phyloP scores from a whole-genome alignment of 2,888 invertebrate genomes.

The Nasonovia ribisnigri region DNA sequence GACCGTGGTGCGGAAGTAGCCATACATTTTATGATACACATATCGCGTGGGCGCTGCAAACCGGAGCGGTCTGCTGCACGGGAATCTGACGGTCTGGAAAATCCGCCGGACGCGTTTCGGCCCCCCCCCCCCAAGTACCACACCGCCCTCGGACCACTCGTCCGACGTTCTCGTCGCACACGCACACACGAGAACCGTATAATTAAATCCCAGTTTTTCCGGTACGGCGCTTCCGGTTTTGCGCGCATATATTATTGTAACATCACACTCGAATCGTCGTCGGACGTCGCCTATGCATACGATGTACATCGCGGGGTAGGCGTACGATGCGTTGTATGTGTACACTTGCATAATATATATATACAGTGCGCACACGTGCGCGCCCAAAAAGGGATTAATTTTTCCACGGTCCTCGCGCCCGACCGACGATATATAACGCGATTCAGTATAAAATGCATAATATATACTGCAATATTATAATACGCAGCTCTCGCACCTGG shows the following conservation, averaged over 20 bases:
- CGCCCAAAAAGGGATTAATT: constrained; percentile 39
- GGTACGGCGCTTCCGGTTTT: constrained; percentile 28
- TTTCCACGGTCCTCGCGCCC: constrained; percentile 8
- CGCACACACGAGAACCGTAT: not conserved
- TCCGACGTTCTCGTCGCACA: not conserved
- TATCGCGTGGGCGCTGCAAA: not conserved
- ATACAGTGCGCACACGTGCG: not conserved
- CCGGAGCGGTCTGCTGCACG: not conserved
- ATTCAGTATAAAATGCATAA: not conserved
- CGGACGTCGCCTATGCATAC: not conserved
- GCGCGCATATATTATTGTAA: not conserved
- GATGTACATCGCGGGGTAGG: not conserved
- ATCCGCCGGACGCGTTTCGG: not conserved
- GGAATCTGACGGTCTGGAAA: constrained; percentile 47
- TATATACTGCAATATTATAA: not conserved
- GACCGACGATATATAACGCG: not conserved
- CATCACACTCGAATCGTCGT: not conserved
- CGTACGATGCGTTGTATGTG: not conserved
- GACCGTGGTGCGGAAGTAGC: not conserved
- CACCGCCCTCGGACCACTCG: not conserved
- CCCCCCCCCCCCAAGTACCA: not conserved
- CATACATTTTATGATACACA: not conserved
- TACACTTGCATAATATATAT: not conserved
- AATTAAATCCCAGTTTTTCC: constrained; percentile 60
- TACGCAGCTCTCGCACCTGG: not conserved